Conservation (phyloP, 2,113 vertebrate species). For the Pygathrix nemaeus region DNA sequence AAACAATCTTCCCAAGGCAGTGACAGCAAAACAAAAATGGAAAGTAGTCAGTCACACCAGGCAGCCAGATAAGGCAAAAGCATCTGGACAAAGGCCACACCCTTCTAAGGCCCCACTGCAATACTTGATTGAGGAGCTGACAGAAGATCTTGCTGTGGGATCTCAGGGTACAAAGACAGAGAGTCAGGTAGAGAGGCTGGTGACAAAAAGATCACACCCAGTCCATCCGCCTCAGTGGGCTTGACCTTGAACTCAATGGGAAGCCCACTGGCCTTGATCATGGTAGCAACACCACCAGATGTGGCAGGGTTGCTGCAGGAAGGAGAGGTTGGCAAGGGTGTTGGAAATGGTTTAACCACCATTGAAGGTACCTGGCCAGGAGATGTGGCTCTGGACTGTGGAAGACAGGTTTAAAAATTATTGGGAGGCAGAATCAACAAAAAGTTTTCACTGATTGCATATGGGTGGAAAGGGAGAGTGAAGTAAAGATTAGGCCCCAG, state of each 20-base stretch:
- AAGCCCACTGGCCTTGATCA: background rate
- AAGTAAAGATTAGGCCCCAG: background rate
- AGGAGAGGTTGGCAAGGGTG: background rate
- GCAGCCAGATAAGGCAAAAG: background rate
- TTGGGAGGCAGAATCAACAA: background rate
- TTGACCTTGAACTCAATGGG: background rate
- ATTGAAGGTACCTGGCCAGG: background rate
- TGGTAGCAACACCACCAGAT: no score
- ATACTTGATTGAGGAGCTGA: background rate
- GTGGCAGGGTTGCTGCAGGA: background rate
- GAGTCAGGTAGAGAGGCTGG: background rate
- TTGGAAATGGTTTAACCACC: background rate
- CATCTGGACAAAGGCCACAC: no score
- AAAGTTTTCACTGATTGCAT: background rate
- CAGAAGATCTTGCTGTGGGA: background rate
- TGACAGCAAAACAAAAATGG: background rate
- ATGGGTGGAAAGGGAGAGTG: background rate
- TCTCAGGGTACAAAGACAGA: background rate
- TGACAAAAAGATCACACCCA: background rate
- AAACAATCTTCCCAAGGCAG: background rate
- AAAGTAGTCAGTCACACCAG: background rate
- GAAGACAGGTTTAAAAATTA: background rate
- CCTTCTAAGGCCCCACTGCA: no score
- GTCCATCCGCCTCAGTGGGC: background rate
- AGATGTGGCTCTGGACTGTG: no score